phyloP scores from a whole-genome alignment of 2,888 invertebrate genomes.

The Malachius bipustulatus region DNA sequence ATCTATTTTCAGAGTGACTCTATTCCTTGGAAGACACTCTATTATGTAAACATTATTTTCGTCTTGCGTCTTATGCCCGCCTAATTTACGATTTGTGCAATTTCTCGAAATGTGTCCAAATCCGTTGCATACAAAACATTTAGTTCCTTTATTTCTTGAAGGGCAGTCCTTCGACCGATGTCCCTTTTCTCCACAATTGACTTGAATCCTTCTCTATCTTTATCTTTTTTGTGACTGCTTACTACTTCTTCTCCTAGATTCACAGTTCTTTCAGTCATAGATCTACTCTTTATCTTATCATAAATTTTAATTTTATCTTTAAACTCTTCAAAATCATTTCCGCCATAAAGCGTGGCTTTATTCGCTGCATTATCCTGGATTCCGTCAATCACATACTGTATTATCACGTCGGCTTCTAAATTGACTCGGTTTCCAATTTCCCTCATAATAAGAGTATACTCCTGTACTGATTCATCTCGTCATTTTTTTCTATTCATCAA shows the following conservation, averaged over 20 bases:
- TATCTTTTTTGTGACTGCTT: too few species aligned
- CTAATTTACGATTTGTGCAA: too few species aligned
- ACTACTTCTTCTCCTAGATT: too few species aligned
- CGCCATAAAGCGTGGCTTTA: slow-evolving; percentile 5
- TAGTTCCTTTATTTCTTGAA: background rate
- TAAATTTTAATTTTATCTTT: too few species aligned
- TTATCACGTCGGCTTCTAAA: slow-evolving; percentile 16
- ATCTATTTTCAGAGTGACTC: background rate
- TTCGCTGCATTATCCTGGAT: too few species aligned
- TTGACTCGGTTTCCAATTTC: too few species aligned
- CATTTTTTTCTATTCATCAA: slow-evolving; percentile 24
- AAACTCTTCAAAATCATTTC: slow-evolving; percentile 8
- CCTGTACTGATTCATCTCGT: slow-evolving; percentile 25
- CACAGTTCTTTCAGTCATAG: too few species aligned
- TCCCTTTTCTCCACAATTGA: slow-evolving; percentile 3
- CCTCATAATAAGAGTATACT: too few species aligned
- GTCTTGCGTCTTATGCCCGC: too few species aligned
- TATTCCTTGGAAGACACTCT: background rate
- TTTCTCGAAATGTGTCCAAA: background rate
- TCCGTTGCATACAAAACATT: background rate
- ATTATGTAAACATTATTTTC: too few species aligned
- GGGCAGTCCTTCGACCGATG: background rate
- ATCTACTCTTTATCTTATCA: too few species aligned
- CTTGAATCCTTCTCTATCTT: background rate
- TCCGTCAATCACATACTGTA: too few species aligned